Evolutionary conservation across 1,140 invertebrate genomes (phyloP).

Genomic region (Bombus superbus): DNA sequence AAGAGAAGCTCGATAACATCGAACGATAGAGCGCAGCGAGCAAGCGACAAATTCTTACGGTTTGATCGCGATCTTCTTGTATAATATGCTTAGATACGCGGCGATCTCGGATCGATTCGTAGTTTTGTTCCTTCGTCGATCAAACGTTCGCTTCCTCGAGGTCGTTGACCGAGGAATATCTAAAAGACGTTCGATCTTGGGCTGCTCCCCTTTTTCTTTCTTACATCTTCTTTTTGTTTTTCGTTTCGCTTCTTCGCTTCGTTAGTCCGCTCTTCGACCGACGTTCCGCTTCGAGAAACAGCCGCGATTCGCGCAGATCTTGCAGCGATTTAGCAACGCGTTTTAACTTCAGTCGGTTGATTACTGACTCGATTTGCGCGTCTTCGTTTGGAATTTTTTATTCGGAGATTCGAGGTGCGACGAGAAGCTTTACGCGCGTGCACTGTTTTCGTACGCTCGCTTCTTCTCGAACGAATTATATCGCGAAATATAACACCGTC

Average conservation of each 20-base stretch:
- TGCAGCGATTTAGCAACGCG: background rate
- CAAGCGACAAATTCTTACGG: background rate
- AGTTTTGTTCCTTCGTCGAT: background rate
- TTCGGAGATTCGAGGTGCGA: too few relatives aligned
- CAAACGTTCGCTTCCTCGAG: background rate
- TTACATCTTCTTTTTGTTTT: background rate
- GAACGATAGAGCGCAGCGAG: too few relatives aligned
- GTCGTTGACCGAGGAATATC: background rate
- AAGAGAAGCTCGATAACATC: background rate
- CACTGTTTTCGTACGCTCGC: too few relatives aligned
- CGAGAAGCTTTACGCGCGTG: too few relatives aligned
- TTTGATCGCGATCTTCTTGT: too few relatives aligned
- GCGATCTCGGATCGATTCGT: constrained; percentile 2
- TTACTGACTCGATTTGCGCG: background rate
- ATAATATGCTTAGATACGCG: too few relatives aligned
- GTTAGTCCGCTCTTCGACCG: background rate
- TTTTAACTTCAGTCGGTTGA: background rate
- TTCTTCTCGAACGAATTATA: too few relatives aligned
- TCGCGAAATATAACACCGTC: too few relatives aligned
- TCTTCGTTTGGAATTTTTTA: background rate
- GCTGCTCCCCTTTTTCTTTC: background rate
- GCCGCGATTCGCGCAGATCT: background rate
- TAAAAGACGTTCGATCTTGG: background rate
- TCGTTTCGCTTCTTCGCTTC: background rate
- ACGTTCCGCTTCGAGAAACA: background rate